Conservation (phyloP, 1,140 invertebrate species). For the Periplaneta americana region DNA sequence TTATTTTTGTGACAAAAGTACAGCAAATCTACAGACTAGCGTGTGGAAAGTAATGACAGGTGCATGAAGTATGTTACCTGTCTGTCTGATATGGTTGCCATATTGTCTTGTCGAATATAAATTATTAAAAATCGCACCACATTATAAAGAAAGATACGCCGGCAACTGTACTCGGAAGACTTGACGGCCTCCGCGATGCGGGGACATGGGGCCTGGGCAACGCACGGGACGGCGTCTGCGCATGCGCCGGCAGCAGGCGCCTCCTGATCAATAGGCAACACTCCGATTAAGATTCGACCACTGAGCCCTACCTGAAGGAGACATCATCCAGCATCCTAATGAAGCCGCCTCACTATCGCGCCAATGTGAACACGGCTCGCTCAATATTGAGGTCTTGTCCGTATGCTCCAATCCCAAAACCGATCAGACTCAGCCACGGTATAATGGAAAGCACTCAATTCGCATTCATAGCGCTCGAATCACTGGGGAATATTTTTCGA, state of each 20-base stretch:
- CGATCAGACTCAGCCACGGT: too few relatives aligned
- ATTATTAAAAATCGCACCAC: background rate
- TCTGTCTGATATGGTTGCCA: conserved; percentile 1
- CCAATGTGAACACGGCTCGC: too few relatives aligned
- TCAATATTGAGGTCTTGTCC: too few relatives aligned
- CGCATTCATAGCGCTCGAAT: too few relatives aligned
- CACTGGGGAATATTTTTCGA: too few relatives aligned
- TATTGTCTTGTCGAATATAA: background rate
- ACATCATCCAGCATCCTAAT: background rate
- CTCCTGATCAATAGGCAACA: background rate
- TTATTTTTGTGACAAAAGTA: background rate
- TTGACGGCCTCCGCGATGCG: background rate
- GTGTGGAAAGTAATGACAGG: background rate
- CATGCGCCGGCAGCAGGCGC: background rate
- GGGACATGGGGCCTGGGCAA: background rate
- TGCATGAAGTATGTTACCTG: background rate
- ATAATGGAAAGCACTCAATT: too few relatives aligned
- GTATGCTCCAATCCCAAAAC: too few relatives aligned
- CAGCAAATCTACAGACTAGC: background rate
- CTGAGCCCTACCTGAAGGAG: background rate
- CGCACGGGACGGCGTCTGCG: background rate
- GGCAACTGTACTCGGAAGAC: background rate
- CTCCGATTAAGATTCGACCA: background rate
- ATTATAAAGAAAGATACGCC: background rate
- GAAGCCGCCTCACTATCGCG: too few relatives aligned